Base-by-base conservation (phyloP, 2,888 invertebrate genomes). In the Drosophila neonasuta region DNA sequence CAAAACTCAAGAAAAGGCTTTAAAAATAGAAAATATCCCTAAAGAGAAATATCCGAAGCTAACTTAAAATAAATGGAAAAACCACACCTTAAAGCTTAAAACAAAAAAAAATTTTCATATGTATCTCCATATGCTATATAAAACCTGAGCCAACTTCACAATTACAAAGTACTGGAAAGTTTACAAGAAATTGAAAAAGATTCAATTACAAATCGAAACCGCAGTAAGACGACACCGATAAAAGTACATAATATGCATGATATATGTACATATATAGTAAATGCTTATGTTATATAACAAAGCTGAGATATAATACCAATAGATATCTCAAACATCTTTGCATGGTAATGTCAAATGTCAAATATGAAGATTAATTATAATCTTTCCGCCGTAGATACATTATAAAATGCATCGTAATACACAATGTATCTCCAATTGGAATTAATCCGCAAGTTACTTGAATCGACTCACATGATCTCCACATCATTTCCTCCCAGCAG, bases 381-480 rank as follows among this genome's bases (percentile, higher is more conserved):
- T 24, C 24, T 24, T 24, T 24, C 24, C 6, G 6, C 5, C 24
- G 24, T 5, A 24, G 6, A 6, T 6, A 24, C 6, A 24, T 24
- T 24, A 24, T 24, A 41, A 36, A 36, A 36, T 13, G 8, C 2
- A 41, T 15, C 13, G 13, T 15, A 7, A 15, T 8, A 7, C 6
- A 41, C 7, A 41, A 15, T 41, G 15, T 15, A 15, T 41, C 7
- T 41, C 39, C 13, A 15, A 41, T 41, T 15, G 39, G 15, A 15
- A 41, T 39, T 9, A 0, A 44, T 46, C n/a, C 48, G 6, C 0
- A 24, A 24, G 24, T 6, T 24, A 10, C 15, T 13, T 42, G 7
- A 3, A 36, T 36, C 2, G 13, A 56, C 77, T 83, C 63, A 79
- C 71, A 39, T 8, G 1, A 4, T 11, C n/a, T 15, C 15, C 29